Percentiles rank a stretch among this genome's conserved stretches.
Evolutionary conservation across 2,888 invertebrate species (phyloP).

Genomic region (Andrena bucephala): DNA sequence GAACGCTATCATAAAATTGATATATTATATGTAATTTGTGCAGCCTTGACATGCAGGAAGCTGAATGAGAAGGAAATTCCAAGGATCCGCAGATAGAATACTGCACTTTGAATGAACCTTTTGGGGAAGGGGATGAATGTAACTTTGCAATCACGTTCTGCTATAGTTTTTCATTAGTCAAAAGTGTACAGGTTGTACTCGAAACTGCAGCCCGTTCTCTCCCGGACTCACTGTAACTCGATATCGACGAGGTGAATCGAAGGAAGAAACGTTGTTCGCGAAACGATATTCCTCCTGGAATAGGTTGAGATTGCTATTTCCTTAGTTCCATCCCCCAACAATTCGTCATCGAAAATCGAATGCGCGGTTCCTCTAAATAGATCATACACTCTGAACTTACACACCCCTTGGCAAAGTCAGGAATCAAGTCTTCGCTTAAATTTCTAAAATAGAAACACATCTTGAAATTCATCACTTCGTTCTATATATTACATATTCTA

Average conservation of each 20-base stretch:
- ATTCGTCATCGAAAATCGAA: conserved; percentile 52
- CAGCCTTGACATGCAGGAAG: background rate
- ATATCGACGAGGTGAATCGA: conserved; percentile 40
- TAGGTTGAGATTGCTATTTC: conserved; percentile 69
- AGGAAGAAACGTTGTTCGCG: conserved; percentile 39
- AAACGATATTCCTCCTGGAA: conserved; percentile 71
- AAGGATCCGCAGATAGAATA: conserved; percentile 7
- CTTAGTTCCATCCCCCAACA: conserved; percentile 31
- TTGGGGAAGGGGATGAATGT: background rate
- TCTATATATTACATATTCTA: no score
- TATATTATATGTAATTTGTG: background rate
- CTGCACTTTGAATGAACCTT: conserved; percentile 24
- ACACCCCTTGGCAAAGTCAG: no score
- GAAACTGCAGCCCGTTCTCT: conserved; percentile 50
- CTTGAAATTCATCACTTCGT: no score
- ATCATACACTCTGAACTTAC: no score
- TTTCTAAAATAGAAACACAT: no score
- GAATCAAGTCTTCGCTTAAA: no score
- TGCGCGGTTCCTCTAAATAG: conserved; percentile 1
- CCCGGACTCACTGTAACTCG: conserved; percentile 35
- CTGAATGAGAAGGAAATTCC: conserved; percentile 8
- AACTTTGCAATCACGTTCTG: conserved; percentile 42
- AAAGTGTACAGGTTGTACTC: conserved; percentile 36
- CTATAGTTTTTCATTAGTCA: conserved; percentile 56
- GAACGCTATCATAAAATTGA: background rate